A percentile compares a stretch with the other conserved stretches of the same genome.
Conservation (phyloP, 2,797 vertebrate species). For the Glossophaga mutica region DNA sequence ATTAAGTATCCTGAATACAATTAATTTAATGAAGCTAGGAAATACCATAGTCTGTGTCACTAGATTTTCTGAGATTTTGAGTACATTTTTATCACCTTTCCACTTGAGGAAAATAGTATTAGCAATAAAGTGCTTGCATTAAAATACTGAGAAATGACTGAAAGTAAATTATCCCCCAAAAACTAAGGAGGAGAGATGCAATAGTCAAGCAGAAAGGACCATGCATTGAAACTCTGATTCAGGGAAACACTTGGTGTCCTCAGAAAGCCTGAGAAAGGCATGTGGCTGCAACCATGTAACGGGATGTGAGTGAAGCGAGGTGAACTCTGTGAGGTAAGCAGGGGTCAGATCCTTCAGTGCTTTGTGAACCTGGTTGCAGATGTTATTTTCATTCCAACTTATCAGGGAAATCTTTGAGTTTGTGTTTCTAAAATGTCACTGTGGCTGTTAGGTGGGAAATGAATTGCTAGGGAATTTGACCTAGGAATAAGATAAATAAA, state of each 20-base stretch:
- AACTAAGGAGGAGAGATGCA: neutral
- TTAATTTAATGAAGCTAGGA: neutral
- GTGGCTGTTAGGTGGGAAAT: neutral
- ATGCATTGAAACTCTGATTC: too few relatives aligned
- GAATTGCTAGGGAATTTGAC: neutral
- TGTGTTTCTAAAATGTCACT: constrained; percentile 13
- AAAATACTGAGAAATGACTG: neutral
- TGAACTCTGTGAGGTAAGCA: neutral
- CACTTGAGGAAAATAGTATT: neutral
- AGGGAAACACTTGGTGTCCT: neutral
- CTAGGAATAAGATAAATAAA: neutral
- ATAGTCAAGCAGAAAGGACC: neutral
- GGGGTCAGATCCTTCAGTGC: neutral
- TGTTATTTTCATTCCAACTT: constrained; percentile 6
- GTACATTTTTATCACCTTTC: neutral
- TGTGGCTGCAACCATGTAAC: neutral
- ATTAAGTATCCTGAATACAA: neutral
- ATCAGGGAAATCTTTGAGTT: neutral
- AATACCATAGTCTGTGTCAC: neutral
- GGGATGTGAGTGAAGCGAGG: neutral
- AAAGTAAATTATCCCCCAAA: neutral
- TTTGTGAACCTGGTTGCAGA: neutral
- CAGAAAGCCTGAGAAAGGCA: neutral
- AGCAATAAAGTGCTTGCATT: neutral
- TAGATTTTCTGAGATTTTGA: neutral